Evolutionary conservation across 2,888 invertebrate species (phyloP), one percentile per base, ranked within the genome.

Genomic region (Strigamia crassipes): DNA sequence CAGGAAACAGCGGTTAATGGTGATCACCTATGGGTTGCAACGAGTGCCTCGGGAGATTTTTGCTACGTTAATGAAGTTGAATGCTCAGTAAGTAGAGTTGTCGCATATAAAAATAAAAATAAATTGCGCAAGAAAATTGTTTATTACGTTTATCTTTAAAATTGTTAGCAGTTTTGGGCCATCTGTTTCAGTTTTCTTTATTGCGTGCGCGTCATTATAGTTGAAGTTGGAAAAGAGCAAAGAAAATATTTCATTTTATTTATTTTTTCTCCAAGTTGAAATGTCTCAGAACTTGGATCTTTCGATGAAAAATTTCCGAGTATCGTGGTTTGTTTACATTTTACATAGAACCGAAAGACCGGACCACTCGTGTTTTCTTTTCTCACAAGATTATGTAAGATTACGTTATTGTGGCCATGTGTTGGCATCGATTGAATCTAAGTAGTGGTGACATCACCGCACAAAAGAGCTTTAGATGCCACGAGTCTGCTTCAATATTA

Each of bases 21-120:
- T 51, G 96, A 96, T 87, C 97, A 97, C 89, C 92, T 96, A 85
- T 97, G 97, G 97, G 92, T 94, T 84, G 93, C 95, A 83, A 94
- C 96, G 82, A 94, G 95, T 82, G 94, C 94, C 82, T 96, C 96
- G 80, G 96, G 96, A 31, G 97, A 97, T 89, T 93, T 95, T 88
- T 97, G 97, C 89, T 96, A 96, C 88, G 93, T 95, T 82, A 95
- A 94, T 85, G 95, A 96, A 86, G 90, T 90, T 73, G 95, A 96
- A 87, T 97, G 97, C 88, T 92, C 93, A 90, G 95, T 95, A 89
- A 90, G 90, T 89, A 18, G 15, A 81, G 13, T 51, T 31, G 15
- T 23, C 1, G 41, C 15, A 41, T n/a, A 56, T 56, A 46, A 4
- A 73, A 73, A 31, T 27, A 73, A 27, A n/a, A 27, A 66, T 23